phyloP scores from a whole-genome alignment of 2,113 vertebrate genomes.

The Proterorhinus semilunaris region DNA sequence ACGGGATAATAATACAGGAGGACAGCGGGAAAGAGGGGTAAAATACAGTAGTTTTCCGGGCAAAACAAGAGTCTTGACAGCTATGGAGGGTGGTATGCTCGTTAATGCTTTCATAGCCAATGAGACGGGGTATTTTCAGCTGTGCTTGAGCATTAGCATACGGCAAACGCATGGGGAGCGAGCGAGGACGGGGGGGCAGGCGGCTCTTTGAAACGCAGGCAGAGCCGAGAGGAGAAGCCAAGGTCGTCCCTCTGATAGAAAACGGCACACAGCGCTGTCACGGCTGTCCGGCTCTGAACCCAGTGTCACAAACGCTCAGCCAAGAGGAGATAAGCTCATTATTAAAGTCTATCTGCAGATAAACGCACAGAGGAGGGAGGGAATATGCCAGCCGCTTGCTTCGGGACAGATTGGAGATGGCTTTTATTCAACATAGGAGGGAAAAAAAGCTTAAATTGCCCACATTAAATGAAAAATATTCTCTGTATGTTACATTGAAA shows the following conservation, averaged over 20 bases:
- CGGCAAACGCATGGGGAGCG: slow-evolving; percentile 2
- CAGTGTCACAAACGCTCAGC: slow-evolving; percentile 66
- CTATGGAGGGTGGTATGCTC: no score
- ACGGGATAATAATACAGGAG: no score
- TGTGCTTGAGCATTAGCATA: slow-evolving; percentile 62
- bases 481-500: no score
- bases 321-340: slow-evolving; percentile 58
- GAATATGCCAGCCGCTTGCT: slow-evolving; percentile 50
- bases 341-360: slow-evolving; percentile 49
- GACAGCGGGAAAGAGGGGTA: no score
- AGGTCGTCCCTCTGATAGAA: slow-evolving; percentile 66
- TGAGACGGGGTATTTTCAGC: slow-evolving; percentile 8
- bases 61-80: no score
- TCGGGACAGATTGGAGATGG: background rate
- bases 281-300: slow-evolving; percentile 41
- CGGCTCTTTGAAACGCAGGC: slow-evolving; percentile 28
- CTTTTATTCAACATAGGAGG: no score
- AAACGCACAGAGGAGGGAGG: slow-evolving; percentile 50
- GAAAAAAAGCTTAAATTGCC: background rate
- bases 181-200: slow-evolving; percentile 1
- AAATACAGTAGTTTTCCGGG: no score
- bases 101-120: no score
- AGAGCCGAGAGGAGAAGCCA: slow-evolving; percentile 55
- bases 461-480: no score
- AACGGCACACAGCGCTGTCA: slow-evolving; percentile 19